Percentiles rank a stretch among this genome's conserved stretches.
Conservation (phyloP, 2,113 vertebrate species). For the Sitta europaea region DNA sequence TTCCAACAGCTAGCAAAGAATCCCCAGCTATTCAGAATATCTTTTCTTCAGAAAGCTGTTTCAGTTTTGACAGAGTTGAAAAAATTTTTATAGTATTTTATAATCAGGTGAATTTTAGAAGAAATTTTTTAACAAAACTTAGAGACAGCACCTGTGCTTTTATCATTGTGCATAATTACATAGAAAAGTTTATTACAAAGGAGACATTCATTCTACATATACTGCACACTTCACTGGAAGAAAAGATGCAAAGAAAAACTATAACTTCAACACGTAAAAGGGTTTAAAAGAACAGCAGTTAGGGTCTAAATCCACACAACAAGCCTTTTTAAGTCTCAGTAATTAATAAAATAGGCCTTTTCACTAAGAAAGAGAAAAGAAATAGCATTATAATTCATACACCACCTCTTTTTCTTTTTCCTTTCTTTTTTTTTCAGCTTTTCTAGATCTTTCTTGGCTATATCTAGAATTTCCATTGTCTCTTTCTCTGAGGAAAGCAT, state of each 20-base stretch:
- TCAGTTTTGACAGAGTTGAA: neutral
- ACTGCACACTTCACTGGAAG: neutral
- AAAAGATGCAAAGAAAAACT: neutral
- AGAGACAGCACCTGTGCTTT: neutral
- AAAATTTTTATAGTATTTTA: neutral
- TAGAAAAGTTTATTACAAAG: neutral
- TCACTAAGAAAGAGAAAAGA: neutral
- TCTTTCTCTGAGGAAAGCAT: slow-evolving; percentile 83
- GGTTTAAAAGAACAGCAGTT: neutral
- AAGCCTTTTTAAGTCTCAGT: neutral
- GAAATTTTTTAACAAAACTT: neutral
- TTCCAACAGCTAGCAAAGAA: slow-evolving; percentile 26
- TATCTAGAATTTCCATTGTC: slow-evolving; percentile 88
- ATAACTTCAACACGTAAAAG: neutral
- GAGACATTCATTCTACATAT: neutral
- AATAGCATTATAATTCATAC: slow-evolving; percentile 12
- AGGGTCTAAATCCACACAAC: neutral
- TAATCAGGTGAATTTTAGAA: neutral
- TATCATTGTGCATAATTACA: neutral
- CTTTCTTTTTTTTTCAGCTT: slow-evolving; percentile 94
- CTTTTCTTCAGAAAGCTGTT: slow-evolving; percentile 21
- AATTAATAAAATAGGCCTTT: neutral
- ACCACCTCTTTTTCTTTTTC: slow-evolving; percentile 95
- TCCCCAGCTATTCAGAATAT: slow-evolving; percentile 17
- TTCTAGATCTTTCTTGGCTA: slow-evolving; percentile 94